A percentile compares a stretch with the other conserved stretches of the same genome.
Evolutionary conservation across 2,113 vertebrate species (phyloP).

Genomic region (Rhineura floridana): DNA sequence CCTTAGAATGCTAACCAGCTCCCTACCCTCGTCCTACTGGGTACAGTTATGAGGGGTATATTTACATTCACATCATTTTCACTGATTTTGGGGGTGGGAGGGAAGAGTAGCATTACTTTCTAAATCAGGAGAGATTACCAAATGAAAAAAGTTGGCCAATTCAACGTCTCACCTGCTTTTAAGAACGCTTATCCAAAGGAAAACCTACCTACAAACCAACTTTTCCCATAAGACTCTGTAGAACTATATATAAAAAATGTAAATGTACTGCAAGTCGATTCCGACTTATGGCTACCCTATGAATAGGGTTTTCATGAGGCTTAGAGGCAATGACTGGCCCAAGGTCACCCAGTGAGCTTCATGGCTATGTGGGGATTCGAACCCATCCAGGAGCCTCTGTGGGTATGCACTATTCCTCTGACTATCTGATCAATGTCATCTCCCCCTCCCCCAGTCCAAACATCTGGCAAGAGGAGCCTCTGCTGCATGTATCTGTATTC

Average conservation of each 20-base stretch:
- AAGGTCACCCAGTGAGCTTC: too few relatives aligned
- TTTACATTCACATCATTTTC: neutral
- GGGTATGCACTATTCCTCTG: neutral
- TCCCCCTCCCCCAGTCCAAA: neutral
- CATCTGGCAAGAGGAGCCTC: neutral
- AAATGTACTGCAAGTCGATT: too few relatives aligned
- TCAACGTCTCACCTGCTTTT: neutral
- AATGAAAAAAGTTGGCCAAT: too few relatives aligned
- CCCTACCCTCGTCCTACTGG: neutral
- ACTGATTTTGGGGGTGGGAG: neutral
- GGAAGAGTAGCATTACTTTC: too few relatives aligned
- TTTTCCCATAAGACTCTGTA: neutral
- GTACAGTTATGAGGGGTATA: neutral
- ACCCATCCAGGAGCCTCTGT: neutral
- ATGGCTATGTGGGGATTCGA: too few relatives aligned
- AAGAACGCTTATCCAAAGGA: neutral
- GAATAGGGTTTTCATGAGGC: too few relatives aligned
- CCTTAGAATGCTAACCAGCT: neutral
- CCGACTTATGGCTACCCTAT: too few relatives aligned
- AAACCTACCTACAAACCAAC: too few relatives aligned
- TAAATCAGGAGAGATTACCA: neutral
- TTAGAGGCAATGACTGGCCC: too few relatives aligned
- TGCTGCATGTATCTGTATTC: neutral
- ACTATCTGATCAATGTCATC: constrained; percentile 11
- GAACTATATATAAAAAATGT: too few relatives aligned